Conservation (phyloP, 2,888 invertebrate species). For the Callosobruchus maculatus region DNA sequence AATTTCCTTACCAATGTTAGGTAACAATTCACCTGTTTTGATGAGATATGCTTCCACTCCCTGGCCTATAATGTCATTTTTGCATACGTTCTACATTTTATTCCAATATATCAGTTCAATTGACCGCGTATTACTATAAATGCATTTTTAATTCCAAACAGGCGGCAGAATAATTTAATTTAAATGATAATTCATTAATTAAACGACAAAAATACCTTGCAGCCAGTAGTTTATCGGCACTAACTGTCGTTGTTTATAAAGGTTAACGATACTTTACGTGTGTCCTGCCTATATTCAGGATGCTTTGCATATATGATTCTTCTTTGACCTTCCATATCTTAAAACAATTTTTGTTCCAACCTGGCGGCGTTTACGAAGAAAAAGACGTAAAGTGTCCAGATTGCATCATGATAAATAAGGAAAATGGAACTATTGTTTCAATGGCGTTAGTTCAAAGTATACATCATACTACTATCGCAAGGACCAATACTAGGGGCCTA, state of each 20-base stretch:
- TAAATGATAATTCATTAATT: background rate
- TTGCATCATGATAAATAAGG: too few relatives aligned
- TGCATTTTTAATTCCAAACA: background rate
- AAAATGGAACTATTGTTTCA: too few relatives aligned
- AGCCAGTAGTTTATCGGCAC: background rate
- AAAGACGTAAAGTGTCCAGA: background rate
- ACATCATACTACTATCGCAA: too few relatives aligned
- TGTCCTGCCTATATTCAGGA: background rate
- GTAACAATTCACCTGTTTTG: too few relatives aligned
- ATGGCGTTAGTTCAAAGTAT: too few relatives aligned
- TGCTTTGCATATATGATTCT: background rate
- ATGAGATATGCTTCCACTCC: too few relatives aligned
- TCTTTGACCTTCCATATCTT: background rate
- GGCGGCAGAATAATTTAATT: background rate
- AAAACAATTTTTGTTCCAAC: background rate
- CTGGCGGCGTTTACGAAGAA: background rate
- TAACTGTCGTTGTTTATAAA: background rate
- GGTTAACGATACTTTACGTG: background rate
- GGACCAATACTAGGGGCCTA: too few relatives aligned
- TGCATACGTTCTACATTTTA: slow-evolving; percentile 1
- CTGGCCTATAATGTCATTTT: background rate
- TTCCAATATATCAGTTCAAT: slow-evolving; percentile 1
- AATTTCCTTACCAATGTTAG: too few relatives aligned
- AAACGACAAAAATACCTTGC: background rate
- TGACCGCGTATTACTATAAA: background rate